Conservation (phyloP, 2,113 vertebrate genomes). For the Coptodon rendalli region DNA sequence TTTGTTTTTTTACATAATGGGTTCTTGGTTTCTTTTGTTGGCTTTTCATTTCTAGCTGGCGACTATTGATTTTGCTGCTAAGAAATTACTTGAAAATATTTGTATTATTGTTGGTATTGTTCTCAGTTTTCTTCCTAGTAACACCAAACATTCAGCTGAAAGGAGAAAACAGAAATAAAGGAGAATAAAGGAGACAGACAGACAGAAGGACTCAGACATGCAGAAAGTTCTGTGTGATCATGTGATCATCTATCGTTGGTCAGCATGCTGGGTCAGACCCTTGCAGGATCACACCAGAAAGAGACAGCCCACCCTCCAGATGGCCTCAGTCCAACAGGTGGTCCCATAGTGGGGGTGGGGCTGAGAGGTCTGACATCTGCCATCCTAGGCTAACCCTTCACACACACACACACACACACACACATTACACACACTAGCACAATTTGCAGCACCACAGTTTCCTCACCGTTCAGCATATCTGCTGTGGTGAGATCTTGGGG, state of each 20-base stretch:
- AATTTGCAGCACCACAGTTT: conserved; percentile 37
- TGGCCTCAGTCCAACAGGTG: conserved; percentile 75
- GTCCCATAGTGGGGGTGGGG: conserved; percentile 36
- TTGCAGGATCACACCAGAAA: not conserved
- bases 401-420: not conserved
- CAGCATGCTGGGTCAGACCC: conserved; percentile 40
- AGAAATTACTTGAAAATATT: not conserved
- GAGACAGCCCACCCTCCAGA: conserved; percentile 54
- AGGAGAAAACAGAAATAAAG: not conserved
- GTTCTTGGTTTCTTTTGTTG: not conserved
- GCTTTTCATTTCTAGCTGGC: not conserved
- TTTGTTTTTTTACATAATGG: not conserved
- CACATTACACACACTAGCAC: not conserved
- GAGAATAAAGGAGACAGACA: not conserved
- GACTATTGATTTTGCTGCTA: not conserved
- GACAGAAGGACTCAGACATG: not conserved
- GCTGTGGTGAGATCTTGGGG: conserved; percentile 15
- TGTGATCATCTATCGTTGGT: conserved; percentile 45
- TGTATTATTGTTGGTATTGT: not conserved
- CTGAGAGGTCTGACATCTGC: conserved; percentile 73
- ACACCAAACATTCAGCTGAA: not conserved
- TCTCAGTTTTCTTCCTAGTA: not conserved
- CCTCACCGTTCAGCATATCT: conserved; percentile 4
- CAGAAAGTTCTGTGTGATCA: conserved; percentile 21
- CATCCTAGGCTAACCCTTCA: conserved; percentile 48